phyloP scores from a whole-genome alignment of 2,113 vertebrate genomes.

The Ceyx margarethae region DNA sequence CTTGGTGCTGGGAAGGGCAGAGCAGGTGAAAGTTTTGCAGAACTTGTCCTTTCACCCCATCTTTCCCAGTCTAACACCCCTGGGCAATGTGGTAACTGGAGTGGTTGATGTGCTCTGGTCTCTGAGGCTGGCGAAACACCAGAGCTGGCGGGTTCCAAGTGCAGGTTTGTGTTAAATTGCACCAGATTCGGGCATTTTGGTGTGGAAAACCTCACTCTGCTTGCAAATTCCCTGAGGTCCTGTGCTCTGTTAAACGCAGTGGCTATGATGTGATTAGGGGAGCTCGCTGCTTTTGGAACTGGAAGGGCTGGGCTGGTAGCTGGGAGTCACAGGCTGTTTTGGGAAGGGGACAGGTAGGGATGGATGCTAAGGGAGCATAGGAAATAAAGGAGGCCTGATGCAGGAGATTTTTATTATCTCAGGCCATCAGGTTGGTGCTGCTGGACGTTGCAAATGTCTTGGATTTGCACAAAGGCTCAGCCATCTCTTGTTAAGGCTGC shows the following conservation, averaged over 20 bases:
- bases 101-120: background rate
- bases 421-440: rapidly evolving
- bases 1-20: background rate
- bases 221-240: background rate
- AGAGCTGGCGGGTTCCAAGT: rapidly evolving
- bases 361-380: background rate
- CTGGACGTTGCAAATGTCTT: rapidly evolving
- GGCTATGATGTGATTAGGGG: background rate
- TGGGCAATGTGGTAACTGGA: rapidly evolving
- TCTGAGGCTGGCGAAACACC: background rate
- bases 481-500: background rate
- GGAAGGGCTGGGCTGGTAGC: background rate
- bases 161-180: background rate
- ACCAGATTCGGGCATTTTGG: background rate
- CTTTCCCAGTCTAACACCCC: background rate
- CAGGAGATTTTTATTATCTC: background rate
- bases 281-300: background rate
- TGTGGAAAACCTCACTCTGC: background rate
- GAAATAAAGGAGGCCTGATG: background rate
- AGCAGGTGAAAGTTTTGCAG: background rate
- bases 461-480: background rate
- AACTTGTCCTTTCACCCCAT: background rate
- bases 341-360: background rate
- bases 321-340: background rate
- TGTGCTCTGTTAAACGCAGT: background rate